phyloP scores from a whole-genome alignment of 2,888 invertebrate genomes.

The Sycophila texana region DNA sequence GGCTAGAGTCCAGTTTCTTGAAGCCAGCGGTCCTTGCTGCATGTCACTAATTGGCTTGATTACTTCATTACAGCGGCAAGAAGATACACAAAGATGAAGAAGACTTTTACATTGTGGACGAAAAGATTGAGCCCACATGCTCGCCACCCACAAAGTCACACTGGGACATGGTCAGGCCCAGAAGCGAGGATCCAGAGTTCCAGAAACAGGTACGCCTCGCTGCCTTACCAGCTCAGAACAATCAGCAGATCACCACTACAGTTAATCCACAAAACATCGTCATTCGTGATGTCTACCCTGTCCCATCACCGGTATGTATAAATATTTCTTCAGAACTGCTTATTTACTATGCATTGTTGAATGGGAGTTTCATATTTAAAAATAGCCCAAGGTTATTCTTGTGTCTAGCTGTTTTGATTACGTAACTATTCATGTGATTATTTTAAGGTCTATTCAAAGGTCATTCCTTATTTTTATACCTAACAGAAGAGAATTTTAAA shows the following conservation, averaged over 20 bases:
- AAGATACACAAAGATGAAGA: slow-evolving; percentile 78
- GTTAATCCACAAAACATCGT: slow-evolving; percentile 47
- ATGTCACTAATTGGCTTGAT: not conserved
- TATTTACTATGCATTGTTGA: no score
- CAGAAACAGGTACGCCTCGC: slow-evolving; percentile 83
- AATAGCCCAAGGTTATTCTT: slow-evolving; percentile 13
- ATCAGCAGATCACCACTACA: slow-evolving; percentile 63
- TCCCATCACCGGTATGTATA: slow-evolving; percentile 45
- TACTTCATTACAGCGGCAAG: slow-evolving; percentile 36
- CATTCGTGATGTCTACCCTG: slow-evolving; percentile 48
- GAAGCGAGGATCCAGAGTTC: slow-evolving; percentile 95
- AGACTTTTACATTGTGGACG: slow-evolving; percentile 94
- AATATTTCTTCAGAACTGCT: not conserved
- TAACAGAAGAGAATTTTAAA: no score
- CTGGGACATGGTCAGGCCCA: slow-evolving; percentile 95
- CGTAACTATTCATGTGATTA: no score
- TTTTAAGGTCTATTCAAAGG: no score
- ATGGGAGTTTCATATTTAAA: not conserved
- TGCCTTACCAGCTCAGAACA: slow-evolving; percentile 58
- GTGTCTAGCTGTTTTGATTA: not conserved
- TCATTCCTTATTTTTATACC: slow-evolving; percentile 11
- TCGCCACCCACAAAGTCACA: slow-evolving; percentile 91
- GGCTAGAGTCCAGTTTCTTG: no score
- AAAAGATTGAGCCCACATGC: slow-evolving; percentile 81
- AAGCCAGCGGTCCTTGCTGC: no score